A percentile compares a stretch with the other conserved stretches of the same genome.
Evolutionary conservation across 2,113 vertebrate species (phyloP).

Genomic region (Etia nguti): DNA sequence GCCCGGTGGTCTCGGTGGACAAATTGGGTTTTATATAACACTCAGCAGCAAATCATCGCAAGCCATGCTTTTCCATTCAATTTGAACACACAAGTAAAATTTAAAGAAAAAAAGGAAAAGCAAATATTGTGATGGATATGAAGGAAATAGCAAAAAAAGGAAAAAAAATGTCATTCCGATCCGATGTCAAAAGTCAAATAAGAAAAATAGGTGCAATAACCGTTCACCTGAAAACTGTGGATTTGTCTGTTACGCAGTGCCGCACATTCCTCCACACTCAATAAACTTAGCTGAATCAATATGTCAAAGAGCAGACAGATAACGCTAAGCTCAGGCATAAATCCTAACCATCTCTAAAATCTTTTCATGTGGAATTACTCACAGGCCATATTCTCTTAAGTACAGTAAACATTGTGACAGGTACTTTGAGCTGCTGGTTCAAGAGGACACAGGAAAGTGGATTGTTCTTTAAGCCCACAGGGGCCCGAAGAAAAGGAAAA

Average conservation of each 20-base stretch:
- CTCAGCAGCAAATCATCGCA: neutral
- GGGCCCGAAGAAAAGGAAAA: conserved; percentile 9
- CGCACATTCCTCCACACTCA: conserved; percentile 66
- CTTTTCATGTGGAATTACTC: conserved; percentile 63
- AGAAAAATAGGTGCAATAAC: neutral
- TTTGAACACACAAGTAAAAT: neutral
- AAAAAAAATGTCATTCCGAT: neutral
- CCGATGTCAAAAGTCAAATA: neutral
- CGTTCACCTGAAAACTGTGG: neutral
- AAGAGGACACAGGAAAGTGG: conserved; percentile 57
- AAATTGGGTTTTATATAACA: conserved; percentile 26
- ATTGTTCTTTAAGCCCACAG: conserved; percentile 20
- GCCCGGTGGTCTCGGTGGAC: conserved; percentile 30
- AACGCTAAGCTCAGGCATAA: conserved; percentile 64
- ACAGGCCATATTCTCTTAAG: conserved; percentile 59
- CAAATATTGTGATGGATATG: neutral
- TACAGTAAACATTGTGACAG: conserved; percentile 67
- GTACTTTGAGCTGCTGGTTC: conserved; percentile 62
- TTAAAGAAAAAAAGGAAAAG: neutral
- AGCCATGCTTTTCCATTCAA: neutral
- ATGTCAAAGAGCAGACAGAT: conserved; percentile 65
- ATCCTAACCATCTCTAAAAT: conserved; percentile 61
- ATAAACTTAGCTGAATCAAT: conserved; percentile 68
- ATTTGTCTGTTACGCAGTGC: conserved; percentile 34
- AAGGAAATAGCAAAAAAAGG: neutral